These are phyloP conservation scores for Brassicogethes aeneus DNA, from an alignment of 2,888 invertebrate genomes.

Conservation along the genomic window DNA sequence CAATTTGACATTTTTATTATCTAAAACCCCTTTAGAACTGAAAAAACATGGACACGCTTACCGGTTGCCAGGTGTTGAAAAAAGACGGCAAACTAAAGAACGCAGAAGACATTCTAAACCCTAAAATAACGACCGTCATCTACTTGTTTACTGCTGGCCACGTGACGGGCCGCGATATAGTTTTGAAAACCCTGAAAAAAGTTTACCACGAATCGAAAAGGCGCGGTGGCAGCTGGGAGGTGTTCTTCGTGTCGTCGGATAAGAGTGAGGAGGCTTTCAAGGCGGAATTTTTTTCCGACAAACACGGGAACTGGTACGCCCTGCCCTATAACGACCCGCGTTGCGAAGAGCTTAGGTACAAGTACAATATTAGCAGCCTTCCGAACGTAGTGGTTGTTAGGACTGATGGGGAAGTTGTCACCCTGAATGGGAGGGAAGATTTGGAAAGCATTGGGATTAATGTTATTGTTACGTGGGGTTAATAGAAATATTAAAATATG, in stretches of 20 bases:
- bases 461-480: slow-evolving; percentile 22
- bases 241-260: slow-evolving; percentile 23
- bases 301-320: slow-evolving; percentile 23
- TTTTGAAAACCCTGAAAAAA: background rate
- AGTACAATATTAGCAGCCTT: slow-evolving; percentile 19
- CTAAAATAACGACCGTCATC: background rate
- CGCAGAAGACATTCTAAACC: background rate
- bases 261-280: slow-evolving; percentile 16
- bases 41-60: background rate
- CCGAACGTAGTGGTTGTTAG: slow-evolving; percentile 20
- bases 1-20: too few species aligned
- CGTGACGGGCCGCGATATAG: background rate
- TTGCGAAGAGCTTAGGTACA: slow-evolving; percentile 20
- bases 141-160: background rate
- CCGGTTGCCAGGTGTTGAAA: background rate
- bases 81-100: background rate
- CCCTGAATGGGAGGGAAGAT: slow-evolving; percentile 19
- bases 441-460: slow-evolving; percentile 18
- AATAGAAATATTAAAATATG: too few species aligned
- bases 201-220: background rate
- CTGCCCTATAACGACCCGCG: slow-evolving; percentile 17
- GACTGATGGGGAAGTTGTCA: slow-evolving; percentile 20
- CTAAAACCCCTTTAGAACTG: too few species aligned
- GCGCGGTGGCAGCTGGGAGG: slow-evolving; percentile 15
- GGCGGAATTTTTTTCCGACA: slow-evolving; percentile 11